Evolutionary conservation across 1,140 invertebrate genomes (phyloP).

Genomic region (Polypedilum pembai): DNA sequence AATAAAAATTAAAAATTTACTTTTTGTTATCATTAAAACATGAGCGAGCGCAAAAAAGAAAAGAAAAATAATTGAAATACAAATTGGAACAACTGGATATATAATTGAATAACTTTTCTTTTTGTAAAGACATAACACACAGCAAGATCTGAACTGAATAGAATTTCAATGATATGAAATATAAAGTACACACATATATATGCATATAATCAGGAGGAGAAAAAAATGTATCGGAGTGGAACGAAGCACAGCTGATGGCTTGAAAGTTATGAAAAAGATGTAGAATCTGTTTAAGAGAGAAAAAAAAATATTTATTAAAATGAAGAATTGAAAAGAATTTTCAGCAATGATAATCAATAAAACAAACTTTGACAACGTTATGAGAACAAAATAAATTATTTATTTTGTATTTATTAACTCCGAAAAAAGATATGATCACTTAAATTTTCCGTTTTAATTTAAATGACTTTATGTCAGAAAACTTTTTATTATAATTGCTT

Average conservation of each 20-base stretch:
- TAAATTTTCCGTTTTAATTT: background rate
- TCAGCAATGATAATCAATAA: background rate
- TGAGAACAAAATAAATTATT: background rate
- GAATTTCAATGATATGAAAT: background rate
- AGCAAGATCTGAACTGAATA: background rate
- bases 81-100: slow-evolving; percentile 9
- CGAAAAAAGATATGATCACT: background rate
- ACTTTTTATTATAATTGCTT: no score
- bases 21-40: background rate
- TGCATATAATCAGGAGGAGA: background rate
- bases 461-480: no score
- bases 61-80: background rate
- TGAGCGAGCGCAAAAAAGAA: background rate
- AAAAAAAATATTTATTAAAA: slow-evolving; percentile 10
- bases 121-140: background rate
- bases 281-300: background rate
- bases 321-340: background rate
- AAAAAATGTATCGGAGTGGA: background rate
- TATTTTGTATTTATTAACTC: background rate
- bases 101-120: slow-evolving; percentile 9
- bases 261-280: slow-evolving; percentile 3
- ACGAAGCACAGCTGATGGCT: slow-evolving; percentile 7
- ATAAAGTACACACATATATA: slow-evolving; percentile 13
- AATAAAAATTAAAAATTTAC: slow-evolving; percentile 1
- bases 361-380: slow-evolving; percentile 2